Conservation (phyloP, 2,797 vertebrate species). For the Passerculus sandwichensis region DNA sequence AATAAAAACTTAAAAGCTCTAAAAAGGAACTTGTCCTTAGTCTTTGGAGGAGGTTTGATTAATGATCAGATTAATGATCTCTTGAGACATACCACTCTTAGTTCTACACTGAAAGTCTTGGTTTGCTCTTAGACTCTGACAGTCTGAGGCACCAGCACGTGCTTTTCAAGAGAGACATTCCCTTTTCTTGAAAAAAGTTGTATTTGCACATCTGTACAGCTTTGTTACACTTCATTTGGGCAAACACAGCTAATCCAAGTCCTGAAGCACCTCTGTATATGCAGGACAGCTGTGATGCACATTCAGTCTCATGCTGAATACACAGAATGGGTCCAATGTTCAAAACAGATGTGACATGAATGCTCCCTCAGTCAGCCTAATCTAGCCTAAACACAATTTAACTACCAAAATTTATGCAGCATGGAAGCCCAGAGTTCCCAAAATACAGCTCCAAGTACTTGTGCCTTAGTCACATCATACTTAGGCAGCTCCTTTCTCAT, state of each 20-base stretch:
- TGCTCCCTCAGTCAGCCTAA: not conserved
- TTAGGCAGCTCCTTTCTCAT: not conserved
- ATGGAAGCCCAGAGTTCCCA: not conserved
- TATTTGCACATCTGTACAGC: not conserved
- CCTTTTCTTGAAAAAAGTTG: not conserved
- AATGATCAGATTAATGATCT: not conserved
- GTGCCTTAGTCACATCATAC: not conserved
- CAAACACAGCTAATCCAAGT: not conserved
- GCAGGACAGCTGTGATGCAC: not conserved
- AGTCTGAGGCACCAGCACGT: not conserved
- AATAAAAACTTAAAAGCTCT: not conserved
- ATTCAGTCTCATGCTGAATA: not conserved
- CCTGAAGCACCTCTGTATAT: not conserved
- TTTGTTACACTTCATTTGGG: not conserved
- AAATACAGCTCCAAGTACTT: not conserved
- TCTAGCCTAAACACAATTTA: not conserved
- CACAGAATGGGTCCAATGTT: not conserved
- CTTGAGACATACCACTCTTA: not conserved
- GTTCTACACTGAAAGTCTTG: not conserved
- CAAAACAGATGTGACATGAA: rapidly evolving
- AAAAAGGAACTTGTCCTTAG: not conserved
- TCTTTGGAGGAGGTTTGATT: not conserved
- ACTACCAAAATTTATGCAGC: not conserved
- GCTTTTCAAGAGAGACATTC: not conserved
- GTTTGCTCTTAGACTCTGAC: not conserved